Evolutionary conservation across 1,140 invertebrate species (phyloP), one percentile per base, ranked within the genome.

Genomic region (Aleiodes sp.): DNA sequence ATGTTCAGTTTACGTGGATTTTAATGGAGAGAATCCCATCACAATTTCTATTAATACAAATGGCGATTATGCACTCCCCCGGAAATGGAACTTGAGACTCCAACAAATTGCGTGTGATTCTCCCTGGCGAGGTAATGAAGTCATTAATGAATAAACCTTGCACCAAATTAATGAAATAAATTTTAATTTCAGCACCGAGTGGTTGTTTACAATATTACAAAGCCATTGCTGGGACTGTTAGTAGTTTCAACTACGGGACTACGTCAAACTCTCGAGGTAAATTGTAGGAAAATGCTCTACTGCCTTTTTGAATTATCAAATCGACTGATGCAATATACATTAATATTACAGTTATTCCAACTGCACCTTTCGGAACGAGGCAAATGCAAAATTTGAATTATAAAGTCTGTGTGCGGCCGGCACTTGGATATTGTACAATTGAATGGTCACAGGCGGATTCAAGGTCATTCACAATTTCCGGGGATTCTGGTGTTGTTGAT

Each of bases 151-250:
- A 10, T 52, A 59, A 57, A 69, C 52, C 68, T 24, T 14, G 63
- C 56, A 43, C 52, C 39, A 71, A 68, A 64, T 70, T 57, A 33
- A 19, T 68, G 2, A 68, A 21, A 57, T 43, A 19, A 43, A 37
- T 9, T 59, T 29, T 43, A 68, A 77, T 79, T 85, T 60, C 75
- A 92, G 93, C 93, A 2, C 93, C 93, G 2, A 88, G 89, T 43
- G 93, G 93, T 28, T 95, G 94, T 80, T 85, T 95, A 2, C 93
- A 94, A 85, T 95, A 94, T 80, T 92, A 91, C 77, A 91, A 89
- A 21, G 87, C 85, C 3, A 71, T 83, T 2, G 87, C 87, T 6
- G 93, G 91, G 9, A 91, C 87, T 0, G 90, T 95, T 12, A 88
- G 83, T 33, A 93, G 93, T 79, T 95, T 95, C 71, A 95, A 94